Evolutionary conservation across 1,140 invertebrate species (phyloP).

Genomic region (Drosophila kepulauana): DNA sequence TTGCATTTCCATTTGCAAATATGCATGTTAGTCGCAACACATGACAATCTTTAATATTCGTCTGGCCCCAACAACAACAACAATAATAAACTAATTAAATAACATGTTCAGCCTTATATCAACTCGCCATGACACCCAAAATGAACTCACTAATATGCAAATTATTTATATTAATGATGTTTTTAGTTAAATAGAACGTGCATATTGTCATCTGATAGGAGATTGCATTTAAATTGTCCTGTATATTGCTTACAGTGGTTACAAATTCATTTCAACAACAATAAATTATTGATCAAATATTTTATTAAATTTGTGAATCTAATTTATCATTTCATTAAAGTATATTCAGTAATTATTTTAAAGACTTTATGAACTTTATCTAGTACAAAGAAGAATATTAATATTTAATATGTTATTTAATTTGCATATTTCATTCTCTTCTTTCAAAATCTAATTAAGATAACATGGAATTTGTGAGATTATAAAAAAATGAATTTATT

Average conservation of each 20-base stretch:
- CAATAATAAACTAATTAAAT: constrained; percentile 48
- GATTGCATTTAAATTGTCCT: constrained; percentile 32
- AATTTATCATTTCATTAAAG: no score
- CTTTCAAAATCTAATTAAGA: no score
- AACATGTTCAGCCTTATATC: constrained; percentile 6
- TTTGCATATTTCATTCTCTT: no score
- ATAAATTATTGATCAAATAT: no score
- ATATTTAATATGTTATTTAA: no score
- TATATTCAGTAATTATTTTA: no score
- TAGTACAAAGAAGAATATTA: no score
- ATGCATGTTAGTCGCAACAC: constrained; percentile 11
- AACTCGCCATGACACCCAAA: constrained; percentile 13
- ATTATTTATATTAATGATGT: constrained; percentile 39
- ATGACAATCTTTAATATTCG: constrained; percentile 29
- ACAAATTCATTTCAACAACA: not conserved
- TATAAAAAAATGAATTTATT: no score
- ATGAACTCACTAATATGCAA: constrained; percentile 21
- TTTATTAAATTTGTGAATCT: no score
- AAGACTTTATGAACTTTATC: no score
- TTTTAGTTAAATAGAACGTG: constrained; percentile 22
- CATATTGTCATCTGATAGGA: constrained; percentile 4
- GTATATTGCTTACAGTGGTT: constrained; percentile 5
- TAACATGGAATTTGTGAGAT: no score
- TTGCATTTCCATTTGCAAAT: not conserved
- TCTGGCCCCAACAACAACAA: constrained; percentile 15